Percentiles rank a stretch among this genome's conserved stretches.
phyloP scores from a whole-genome alignment of 2,113 vertebrate species.

The Fulmarus glacialis region DNA sequence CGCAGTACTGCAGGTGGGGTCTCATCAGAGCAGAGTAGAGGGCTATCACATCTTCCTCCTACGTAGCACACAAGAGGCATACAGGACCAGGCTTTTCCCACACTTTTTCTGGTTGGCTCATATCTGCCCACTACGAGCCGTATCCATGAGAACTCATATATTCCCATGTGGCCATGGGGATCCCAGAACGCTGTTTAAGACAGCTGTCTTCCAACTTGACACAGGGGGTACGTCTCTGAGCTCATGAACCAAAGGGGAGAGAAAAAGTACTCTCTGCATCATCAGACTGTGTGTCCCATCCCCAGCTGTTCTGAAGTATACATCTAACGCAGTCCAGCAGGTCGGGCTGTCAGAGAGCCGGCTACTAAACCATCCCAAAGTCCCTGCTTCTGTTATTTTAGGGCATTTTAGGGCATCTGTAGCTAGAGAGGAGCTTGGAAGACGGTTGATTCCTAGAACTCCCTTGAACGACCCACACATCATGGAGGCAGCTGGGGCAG shows the following conservation, averaged over 20 bases:
- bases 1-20: too few relatives aligned
- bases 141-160: background rate
- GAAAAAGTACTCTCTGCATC: background rate
- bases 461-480: background rate
- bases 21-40: too few relatives aligned
- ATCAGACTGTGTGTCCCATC: background rate
- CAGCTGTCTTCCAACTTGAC: background rate
- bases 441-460: background rate
- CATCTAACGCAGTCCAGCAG: background rate
- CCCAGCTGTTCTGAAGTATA: background rate
- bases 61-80: background rate
- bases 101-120: background rate
- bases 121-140: background rate
- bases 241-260: background rate
- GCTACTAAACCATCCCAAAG: background rate
- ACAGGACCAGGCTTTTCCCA: background rate
- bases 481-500: background rate
- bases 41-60: background rate
- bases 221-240: background rate
- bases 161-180: accelerated
- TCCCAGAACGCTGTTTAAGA: background rate
- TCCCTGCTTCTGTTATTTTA: background rate
- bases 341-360: background rate
- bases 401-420: background rate
- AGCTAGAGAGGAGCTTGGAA: background rate